Evolutionary conservation across 2,113 vertebrate genomes (phyloP), one percentile per base, ranked within the genome.

Genomic region (Eulemur macaco): DNA sequence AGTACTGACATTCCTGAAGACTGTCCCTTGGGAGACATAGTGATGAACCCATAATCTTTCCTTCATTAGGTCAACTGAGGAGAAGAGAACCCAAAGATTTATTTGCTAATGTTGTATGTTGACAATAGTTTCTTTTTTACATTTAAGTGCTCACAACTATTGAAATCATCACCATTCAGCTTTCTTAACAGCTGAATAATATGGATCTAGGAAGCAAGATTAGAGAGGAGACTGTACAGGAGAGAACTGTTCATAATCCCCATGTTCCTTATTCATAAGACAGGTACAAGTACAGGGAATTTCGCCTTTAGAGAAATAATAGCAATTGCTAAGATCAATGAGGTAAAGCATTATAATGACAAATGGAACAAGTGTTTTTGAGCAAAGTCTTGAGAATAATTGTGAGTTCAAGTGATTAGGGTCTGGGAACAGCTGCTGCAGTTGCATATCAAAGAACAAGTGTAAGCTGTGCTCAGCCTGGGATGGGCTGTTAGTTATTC

Each of bases 261-360:
- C 8, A 20, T 3, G 10, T 73, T 56, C 15, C 17, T 64, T 60
- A 66, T 34, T 58, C n/a, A 12, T 29, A 74, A 90, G 42, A 74
- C 4, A 2, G 8, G 21, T 82, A 5, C 4, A 54, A 77, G 14
- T 11, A 60, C 27, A 27, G 60, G 34, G 39, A 69, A 34, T 58
- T 93, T 91, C 42, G 58, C 74, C 37, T 80, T 94, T 54, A 89
- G 20, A 93, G 31, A 96, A 95, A 56, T 60, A 77, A 78, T 52
- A 77, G 13, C 21, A 81, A 47, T 91, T 82, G 14, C 39, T 77
- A 69, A 60, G 5, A 64, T 81, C 34, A 86, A 4, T 37, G 18
- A 89, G 27, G 6, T 69, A 90, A 95, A 20, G 3, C 6, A 60
- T 66, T 89, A 77, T 45, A 60, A 74, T 60, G 68, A 69, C 27